Conservation (phyloP, 1,140 invertebrate genomes). For the Drosophila pseudoobscura region DNA sequence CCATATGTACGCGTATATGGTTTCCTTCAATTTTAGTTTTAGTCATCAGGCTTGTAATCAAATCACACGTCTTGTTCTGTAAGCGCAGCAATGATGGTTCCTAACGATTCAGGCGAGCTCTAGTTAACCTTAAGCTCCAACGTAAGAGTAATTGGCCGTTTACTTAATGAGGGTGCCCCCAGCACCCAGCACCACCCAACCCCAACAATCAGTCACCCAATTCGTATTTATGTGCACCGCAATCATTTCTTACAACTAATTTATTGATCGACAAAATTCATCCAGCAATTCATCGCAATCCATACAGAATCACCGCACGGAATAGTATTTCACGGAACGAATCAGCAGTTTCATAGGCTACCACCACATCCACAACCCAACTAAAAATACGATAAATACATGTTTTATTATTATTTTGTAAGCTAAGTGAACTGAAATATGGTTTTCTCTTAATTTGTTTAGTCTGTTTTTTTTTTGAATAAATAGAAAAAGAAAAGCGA, state of each 20-base stretch:
- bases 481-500: conserved; percentile 51
- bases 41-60: conserved; percentile 29
- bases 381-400: conserved; percentile 25
- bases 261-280: conserved; percentile 63
- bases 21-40: conserved; percentile 41
- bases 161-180: conserved; percentile 59
- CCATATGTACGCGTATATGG: conserved; percentile 3
- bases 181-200: conserved; percentile 3
- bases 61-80: conserved; percentile 39
- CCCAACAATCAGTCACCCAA: conserved; percentile 40
- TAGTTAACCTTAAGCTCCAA: conserved; percentile 57
- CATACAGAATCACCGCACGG: conserved; percentile 17
- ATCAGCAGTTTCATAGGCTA: conserved; percentile 54
- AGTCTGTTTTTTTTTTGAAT: conserved; percentile 63
- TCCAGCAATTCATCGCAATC: conserved; percentile 29
- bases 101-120: conserved; percentile 73
- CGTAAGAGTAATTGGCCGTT: conserved; percentile 55
- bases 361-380: conserved; percentile 7
- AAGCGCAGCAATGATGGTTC: conserved; percentile 73
- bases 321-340: conserved; percentile 63
- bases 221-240: conserved; percentile 53
- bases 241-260: conserved; percentile 64
- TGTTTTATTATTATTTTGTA: conserved; percentile 59
- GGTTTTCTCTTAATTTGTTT: conserved; percentile 45
- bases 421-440: conserved; percentile 73